Base-by-base conservation (phyloP, 2,888 invertebrate genomes). In the Euplagia quadripunctaria region DNA sequence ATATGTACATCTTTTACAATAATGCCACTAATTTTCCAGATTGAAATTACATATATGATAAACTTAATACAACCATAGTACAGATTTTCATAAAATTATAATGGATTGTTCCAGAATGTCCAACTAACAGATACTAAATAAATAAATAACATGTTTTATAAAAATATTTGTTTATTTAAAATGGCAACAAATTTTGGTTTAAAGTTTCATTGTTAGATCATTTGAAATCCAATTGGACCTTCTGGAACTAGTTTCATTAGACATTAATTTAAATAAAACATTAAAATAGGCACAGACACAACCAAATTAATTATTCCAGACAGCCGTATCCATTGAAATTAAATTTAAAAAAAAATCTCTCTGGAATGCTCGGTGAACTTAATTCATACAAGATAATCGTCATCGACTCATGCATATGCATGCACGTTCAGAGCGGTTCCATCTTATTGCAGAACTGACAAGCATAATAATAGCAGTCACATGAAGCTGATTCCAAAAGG, bases 391-490 rank as follows among this genome's bases (percentile, higher is more conserved):
- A 14, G 20, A 5, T 1, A 58, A 58, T 14, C 31, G 5, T 31
- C 31, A 61, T 31, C 14, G 61, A 58, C 31, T 61, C 61, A 61
- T 61, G 61, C 61, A 61, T 31, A 31, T 61, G 61, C 61, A 61
- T 61, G 61, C 61, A 61, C 6, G 31, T 14, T 31, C 31, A 20
- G 31, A 51, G 51, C 17, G 9, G 31, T 9, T 51, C 9, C 16
- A 51, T 66, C 51, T 51, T 51, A 11, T 66, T 51, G 17, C 14
- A 41, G 9, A 51, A 49, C 1, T 31, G 12, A 66, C 66, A 66
- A 31, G 65, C 66, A 51, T 11, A 65, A 9, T 31, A 49, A 31
- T 20, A 46, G 8, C 16, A 16, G n/a, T 49, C 7, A 51, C 31
- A 41, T 41, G 4, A 66, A 51, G 41, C 31, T 51, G 8, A 66